A percentile compares a stretch with the other conserved stretches of the same genome.
phyloP scores from a whole-genome alignment of 2,888 invertebrate genomes.

The Cinara cedri region DNA sequence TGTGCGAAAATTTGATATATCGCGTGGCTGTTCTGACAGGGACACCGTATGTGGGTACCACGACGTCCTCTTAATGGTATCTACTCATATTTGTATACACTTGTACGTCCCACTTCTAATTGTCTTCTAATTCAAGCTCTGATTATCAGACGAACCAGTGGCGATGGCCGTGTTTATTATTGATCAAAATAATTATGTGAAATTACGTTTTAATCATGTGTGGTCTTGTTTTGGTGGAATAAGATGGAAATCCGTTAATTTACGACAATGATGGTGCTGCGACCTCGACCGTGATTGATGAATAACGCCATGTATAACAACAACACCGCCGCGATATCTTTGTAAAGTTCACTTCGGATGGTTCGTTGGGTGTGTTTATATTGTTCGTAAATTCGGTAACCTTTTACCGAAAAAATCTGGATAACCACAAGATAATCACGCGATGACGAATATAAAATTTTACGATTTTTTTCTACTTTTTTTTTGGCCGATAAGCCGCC shows the following conservation, averaged over 20 bases:
- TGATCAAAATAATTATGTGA: background rate
- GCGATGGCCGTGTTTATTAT: too few species aligned
- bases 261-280: background rate
- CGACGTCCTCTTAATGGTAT: too few species aligned
- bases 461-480: too few species aligned
- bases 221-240: background rate
- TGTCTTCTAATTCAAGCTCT: too few species aligned
- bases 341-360: background rate
- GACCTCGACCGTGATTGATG: slow-evolving; percentile 44
- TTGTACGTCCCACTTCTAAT: too few species aligned
- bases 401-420: background rate
- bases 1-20: too few species aligned
- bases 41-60: too few species aligned
- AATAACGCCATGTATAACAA: background rate
- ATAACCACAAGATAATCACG: background rate
- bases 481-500: slow-evolving; percentile 7
- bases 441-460: background rate
- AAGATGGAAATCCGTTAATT: background rate
- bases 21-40: too few species aligned
- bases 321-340: too few species aligned
- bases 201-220: slow-evolving; percentile 19
- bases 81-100: too few species aligned
- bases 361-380: background rate
- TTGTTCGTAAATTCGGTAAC: slow-evolving; percentile 4
- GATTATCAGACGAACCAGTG: too few species aligned